Base-by-base conservation (phyloP, 2,888 invertebrate genomes). In the Callimorpha dominula region DNA sequence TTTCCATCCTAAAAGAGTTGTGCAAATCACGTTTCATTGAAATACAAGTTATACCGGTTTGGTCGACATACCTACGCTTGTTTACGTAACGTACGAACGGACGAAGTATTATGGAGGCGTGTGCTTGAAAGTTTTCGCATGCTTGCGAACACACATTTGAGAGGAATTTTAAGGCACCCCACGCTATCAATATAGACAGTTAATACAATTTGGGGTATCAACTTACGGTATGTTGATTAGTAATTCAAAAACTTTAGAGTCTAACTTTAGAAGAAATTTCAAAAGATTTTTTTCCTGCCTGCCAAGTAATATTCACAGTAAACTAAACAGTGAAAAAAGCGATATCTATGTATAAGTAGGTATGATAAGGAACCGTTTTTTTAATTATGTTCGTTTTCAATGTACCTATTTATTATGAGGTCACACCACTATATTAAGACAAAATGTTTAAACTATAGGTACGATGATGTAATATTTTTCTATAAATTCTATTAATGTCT, bases 1-100 rank as follows among this genome's bases (percentile, higher is more conserved):
- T 71, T 71, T 74, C 73, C 57, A 57, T 63, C 57, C 63, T 54
- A 54, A 71, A 71, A 71, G 50, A 71, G 50, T 65, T 67, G n/a
- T 52, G 54, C 67, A 71, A 71, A 71, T 66, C 62, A 60, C 52
- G 49, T 62, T 12, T 52, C 71, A 63, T 46, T 72, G n/a, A n/a
- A 52, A 57, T 43, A 64, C 65, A 65, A 65, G 72, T 52, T 11
- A 42, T 60, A 72, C 72, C 60, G 20, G 72, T 68, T 72, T 11
- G 2, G 14, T 49, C 17, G 15, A 57, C 11, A 46, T 60, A 54
- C 54, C 46, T 20, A 64, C 63, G 17, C 31, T 15, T 31, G 52
- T 46, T 72, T 65, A 57, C 42, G 64, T 68, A 72, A 72, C 49
- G 49, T 46, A 14, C 17, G 17, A 57, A 31, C 31, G 31, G 31